Conservation (phyloP, 2,888 invertebrate genomes). For the Eupeodes latifasciatus region DNA sequence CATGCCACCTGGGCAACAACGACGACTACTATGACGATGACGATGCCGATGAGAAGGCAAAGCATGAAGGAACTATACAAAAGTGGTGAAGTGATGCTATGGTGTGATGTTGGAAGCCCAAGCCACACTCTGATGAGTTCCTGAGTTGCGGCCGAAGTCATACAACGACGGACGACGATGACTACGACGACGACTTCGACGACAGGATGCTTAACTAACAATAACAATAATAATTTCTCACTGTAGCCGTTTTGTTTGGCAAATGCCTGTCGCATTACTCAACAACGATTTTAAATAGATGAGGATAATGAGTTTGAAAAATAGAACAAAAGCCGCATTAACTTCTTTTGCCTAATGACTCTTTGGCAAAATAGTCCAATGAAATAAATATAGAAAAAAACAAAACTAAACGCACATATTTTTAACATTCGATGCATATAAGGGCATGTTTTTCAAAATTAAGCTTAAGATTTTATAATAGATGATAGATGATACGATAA, state of each 20-base stretch:
- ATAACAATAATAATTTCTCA: constrained; percentile 63
- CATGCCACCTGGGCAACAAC: constrained; percentile 1
- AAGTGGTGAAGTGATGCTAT: neutral
- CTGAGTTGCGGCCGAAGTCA: constrained; percentile 56
- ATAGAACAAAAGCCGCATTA: constrained; percentile 48
- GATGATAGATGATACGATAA: too few species aligned
- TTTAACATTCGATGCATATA: too few species aligned
- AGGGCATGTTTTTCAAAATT: too few species aligned
- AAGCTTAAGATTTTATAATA: too few species aligned
- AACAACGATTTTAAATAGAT: constrained; percentile 45
- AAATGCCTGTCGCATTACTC: constrained; percentile 65
- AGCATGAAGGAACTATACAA: neutral
- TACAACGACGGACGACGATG: constrained; percentile 12
- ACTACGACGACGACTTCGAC: neutral
- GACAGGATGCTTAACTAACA: constrained; percentile 59
- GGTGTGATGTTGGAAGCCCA: constrained; percentile 22
- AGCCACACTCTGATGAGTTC: constrained; percentile 57
- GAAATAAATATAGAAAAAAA: too few species aligned
- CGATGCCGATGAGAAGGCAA: too few species aligned
- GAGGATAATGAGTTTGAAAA: constrained; percentile 65
- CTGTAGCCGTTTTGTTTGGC: constrained; percentile 66
- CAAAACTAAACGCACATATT: too few species aligned
- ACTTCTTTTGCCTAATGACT: constrained; percentile 17
- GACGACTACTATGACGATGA: neutral
- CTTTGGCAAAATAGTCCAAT: constrained; percentile 5